Evolutionary conservation across 1,140 invertebrate species (phyloP).

Genomic region (Paracyclopina nana): DNA sequence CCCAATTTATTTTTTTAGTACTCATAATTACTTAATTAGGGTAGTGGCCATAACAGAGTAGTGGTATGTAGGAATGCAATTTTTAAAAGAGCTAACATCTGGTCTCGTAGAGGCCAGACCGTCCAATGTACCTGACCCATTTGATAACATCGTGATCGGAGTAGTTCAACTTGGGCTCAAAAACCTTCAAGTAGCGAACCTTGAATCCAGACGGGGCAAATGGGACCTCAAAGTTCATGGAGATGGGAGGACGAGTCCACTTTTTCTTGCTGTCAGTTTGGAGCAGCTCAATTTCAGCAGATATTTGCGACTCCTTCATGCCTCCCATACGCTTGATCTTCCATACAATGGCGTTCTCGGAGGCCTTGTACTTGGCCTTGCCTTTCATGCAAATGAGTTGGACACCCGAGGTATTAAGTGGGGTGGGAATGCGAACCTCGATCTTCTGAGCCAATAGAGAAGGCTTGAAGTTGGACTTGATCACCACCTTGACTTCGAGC

Average conservation of each 20-base stretch:
- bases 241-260: slow-evolving; percentile 99
- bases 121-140: slow-evolving; percentile 99
- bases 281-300: slow-evolving; percentile 96
- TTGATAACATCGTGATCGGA: slow-evolving; percentile 99
- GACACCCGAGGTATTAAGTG: slow-evolving; percentile 93
- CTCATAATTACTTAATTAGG: too few species aligned
- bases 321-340: slow-evolving; percentile 99
- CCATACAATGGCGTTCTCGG: slow-evolving; percentile 99
- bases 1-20: too few species aligned
- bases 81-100: too few species aligned
- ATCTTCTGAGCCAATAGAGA: slow-evolving; percentile 96
- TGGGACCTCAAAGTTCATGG: slow-evolving; percentile 96
- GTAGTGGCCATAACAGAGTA: too few species aligned
- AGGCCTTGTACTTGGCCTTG: slow-evolving; percentile 98
- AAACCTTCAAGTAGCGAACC: slow-evolving; percentile 97
- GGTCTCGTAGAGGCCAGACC: slow-evolving; percentile 96
- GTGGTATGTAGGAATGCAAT: too few species aligned
- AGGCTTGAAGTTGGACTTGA: slow-evolving; percentile 99
- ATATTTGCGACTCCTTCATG: slow-evolving; percentile 99
- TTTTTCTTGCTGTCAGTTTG: slow-evolving; percentile 98
- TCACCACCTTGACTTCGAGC: slow-evolving; percentile 98
- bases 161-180: slow-evolving; percentile 98
- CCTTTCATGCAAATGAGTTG: slow-evolving; percentile 98
- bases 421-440: slow-evolving; percentile 96
- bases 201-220: slow-evolving; percentile 96